phyloP scores from a whole-genome alignment of 2,888 invertebrate genomes.

The Aplocera efformata region DNA sequence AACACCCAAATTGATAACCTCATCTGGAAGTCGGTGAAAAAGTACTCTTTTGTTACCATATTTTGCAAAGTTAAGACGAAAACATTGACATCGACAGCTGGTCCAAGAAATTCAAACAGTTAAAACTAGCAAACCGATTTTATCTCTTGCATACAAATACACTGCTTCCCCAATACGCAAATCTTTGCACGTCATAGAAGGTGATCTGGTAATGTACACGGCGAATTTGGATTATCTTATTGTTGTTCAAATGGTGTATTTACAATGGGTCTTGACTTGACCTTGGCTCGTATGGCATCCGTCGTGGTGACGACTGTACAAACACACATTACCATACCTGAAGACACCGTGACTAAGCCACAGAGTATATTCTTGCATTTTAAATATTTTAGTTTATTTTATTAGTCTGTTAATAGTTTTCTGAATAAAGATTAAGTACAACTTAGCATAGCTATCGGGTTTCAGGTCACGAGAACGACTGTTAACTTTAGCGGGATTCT shows the following conservation, averaged over 20 bases:
- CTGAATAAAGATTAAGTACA: too few species aligned
- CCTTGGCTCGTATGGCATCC: constrained; percentile 52
- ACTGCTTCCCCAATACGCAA: constrained; percentile 32
- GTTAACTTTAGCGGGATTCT: background rate
- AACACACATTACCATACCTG: constrained; percentile 58
- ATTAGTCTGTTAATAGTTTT: too few species aligned
- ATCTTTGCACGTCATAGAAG: constrained; percentile 28
- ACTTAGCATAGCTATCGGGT: background rate
- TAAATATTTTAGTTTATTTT: constrained; percentile 1
- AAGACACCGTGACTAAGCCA: constrained; percentile 50
- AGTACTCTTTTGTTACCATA: too few species aligned
- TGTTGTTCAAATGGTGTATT: constrained; percentile 37
- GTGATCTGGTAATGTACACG: constrained; percentile 35
- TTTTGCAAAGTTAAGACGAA: constrained; percentile 10
- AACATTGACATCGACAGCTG: constrained; percentile 26
- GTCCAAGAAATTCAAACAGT: constrained; percentile 17
- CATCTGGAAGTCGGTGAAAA: too few species aligned
- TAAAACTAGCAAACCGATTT: constrained; percentile 8
- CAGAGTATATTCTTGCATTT: constrained; percentile 26
- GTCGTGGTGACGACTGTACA: constrained; percentile 53
- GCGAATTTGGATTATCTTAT: constrained; percentile 34
- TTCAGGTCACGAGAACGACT: too few species aligned
- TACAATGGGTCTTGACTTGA: constrained; percentile 45
- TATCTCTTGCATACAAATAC: constrained; percentile 21
- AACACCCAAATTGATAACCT: too few species aligned